phyloP scores from a whole-genome alignment of 1,140 invertebrate species.

The Drosophila sechellia region DNA sequence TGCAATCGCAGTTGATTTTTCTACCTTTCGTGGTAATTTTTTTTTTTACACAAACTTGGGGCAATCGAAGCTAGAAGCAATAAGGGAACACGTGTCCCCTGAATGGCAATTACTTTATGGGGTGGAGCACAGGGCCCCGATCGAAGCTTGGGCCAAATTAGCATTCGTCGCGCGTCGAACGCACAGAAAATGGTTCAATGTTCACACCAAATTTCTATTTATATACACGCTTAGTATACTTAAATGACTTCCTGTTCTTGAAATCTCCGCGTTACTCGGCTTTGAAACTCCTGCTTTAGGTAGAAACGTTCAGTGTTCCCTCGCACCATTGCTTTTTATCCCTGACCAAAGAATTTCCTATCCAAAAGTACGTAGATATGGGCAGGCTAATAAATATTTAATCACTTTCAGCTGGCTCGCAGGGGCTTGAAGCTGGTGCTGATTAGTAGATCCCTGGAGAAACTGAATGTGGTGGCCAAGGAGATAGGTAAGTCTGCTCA shows the following conservation, averaged over 20 bases:
- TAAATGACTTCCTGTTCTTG: background rate
- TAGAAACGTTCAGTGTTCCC: too few species aligned
- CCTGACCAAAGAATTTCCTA: background rate
- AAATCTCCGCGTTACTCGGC: background rate
- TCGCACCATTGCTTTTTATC: background rate
- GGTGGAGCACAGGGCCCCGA: conserved; percentile 13
- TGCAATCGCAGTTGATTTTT: conserved; percentile 19
- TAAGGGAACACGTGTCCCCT: conserved; percentile 29
- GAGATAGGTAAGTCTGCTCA: conserved; percentile 87
- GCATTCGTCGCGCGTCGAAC: conserved; percentile 18
- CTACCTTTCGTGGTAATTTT: background rate
- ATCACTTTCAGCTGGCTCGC: conserved; percentile 88
- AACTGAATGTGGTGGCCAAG: conserved; percentile 91
- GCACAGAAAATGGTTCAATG: conserved; percentile 31
- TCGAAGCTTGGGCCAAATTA: conserved; percentile 13
- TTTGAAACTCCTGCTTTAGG: background rate
- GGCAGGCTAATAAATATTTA: background rate
- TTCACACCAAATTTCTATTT: conserved; percentile 12
- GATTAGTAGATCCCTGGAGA: conserved; percentile 93
- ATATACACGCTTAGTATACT: background rate
- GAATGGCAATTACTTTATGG: background rate
- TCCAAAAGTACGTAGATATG: conserved; percentile 4
- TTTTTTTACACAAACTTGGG: conserved; percentile 11
- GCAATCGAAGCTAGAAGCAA: background rate
- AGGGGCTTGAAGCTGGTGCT: conserved; percentile 94